Evolutionary conservation across 1,140 invertebrate species (phyloP).

Genomic region (Meteorus sp.): DNA sequence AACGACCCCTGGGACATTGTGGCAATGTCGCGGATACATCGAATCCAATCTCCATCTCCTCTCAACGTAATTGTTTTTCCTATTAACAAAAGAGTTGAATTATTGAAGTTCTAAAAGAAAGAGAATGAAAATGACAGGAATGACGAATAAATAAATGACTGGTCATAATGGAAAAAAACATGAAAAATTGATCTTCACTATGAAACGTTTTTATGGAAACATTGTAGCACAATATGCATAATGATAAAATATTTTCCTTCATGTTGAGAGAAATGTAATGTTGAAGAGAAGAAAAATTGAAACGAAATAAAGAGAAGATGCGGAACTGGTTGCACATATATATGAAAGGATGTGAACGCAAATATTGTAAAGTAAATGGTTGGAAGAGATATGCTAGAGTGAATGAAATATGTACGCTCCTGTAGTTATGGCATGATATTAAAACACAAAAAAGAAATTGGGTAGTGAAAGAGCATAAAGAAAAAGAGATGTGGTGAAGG

Average conservation of each 20-base stretch:
- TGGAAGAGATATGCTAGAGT: background rate
- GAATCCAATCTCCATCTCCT: background rate
- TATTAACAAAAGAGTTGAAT: background rate
- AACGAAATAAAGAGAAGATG: background rate
- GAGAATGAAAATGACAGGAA: too few species aligned
- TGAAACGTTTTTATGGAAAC: too few species aligned
- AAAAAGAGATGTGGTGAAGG: too few species aligned
- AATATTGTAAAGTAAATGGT: background rate
- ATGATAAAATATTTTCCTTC: too few species aligned
- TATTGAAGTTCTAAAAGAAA: too few species aligned
- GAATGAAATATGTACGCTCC: background rate
- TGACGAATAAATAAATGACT: too few species aligned
- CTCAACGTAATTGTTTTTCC: background rate
- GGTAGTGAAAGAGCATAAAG: constrained; percentile 11
- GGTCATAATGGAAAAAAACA: too few species aligned
- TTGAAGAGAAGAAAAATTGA: too few species aligned
- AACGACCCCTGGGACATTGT: too few species aligned
- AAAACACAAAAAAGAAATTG: constrained; percentile 16
- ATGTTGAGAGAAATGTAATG: too few species aligned
- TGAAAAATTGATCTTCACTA: too few species aligned
- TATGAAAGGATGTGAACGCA: constrained; percentile 1
- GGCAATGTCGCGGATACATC: background rate
- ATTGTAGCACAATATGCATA: too few species aligned
- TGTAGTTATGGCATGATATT: background rate
- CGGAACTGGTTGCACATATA: background rate